These are phyloP conservation scores for Dryomyza anilis DNA, from an alignment of 2,888 invertebrate species.

Conservation along the genomic window DNA sequence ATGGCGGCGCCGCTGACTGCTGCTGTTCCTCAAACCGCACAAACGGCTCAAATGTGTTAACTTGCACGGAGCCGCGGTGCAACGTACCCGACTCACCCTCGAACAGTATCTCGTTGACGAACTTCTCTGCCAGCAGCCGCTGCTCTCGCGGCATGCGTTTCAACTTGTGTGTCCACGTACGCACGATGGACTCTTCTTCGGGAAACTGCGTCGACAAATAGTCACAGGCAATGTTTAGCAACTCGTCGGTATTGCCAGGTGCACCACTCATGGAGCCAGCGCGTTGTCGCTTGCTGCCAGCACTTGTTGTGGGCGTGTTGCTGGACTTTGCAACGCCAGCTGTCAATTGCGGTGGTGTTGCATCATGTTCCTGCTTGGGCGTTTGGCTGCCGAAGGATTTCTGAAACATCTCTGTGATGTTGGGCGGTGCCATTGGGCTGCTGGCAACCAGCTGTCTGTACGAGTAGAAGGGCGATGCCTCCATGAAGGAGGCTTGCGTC, in stretches of 20 bases:
- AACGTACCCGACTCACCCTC: constrained; percentile 55
- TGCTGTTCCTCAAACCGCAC: constrained; percentile 50
- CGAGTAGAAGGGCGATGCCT: constrained; percentile 40
- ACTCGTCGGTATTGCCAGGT: constrained; percentile 42
- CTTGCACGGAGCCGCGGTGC: constrained; percentile 56
- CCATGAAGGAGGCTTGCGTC: constrained; percentile 42
- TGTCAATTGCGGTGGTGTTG: constrained; percentile 33
- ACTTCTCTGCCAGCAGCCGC: constrained; percentile 55
- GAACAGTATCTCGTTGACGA: constrained; percentile 56
- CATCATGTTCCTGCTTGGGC: constrained; percentile 41
- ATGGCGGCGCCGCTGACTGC: no score
- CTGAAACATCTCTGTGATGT: constrained; percentile 54
- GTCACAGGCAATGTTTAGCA: constrained; percentile 53
- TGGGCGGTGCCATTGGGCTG: constrained; percentile 42
- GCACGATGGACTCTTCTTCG: constrained; percentile 54
- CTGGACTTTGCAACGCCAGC: background rate
- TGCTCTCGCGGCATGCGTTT: constrained; percentile 53
- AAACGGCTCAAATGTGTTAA: constrained; percentile 54
- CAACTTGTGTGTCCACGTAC: constrained; percentile 55
- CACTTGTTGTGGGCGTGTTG: background rate
- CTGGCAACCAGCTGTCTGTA: constrained; percentile 32
- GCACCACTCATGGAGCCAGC: constrained; percentile 7
- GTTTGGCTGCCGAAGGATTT: constrained; percentile 48
- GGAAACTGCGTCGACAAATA: constrained; percentile 52
- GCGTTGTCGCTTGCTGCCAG: constrained; percentile 18